These are phyloP conservation scores for Glaucidium brasilianum DNA, from an alignment of 2,113 vertebrate genomes.

Conservation along the genomic window DNA sequence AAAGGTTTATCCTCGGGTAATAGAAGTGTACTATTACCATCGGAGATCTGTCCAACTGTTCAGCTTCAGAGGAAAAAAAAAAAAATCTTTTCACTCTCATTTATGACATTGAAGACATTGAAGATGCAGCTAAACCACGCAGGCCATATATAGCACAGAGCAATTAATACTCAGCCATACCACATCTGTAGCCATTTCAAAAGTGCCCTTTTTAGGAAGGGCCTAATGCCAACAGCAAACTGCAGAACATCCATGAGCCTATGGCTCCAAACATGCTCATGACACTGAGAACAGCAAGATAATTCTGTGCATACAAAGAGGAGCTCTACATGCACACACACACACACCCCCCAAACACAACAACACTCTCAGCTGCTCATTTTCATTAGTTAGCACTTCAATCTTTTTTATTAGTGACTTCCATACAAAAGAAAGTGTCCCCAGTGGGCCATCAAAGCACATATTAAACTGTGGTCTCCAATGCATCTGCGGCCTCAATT, in stretches of 20 bases:
- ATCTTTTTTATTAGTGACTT: neutral
- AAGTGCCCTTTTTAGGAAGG: neutral
- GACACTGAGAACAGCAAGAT: neutral
- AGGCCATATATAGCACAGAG: neutral
- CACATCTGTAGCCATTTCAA: neutral
- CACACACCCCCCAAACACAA: neutral
- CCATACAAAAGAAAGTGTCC: neutral
- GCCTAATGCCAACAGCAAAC: neutral
- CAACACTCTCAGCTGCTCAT: neutral
- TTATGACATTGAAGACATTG: neutral
- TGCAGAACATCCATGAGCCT: neutral
- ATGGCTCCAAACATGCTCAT: neutral
- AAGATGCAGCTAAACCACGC: neutral
- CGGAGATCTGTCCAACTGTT: neutral
- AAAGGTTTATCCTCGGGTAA: neutral
- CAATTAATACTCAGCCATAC: neutral
- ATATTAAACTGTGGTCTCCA: neutral
- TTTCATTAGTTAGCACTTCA: neutral
- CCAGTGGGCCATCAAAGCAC: neutral
- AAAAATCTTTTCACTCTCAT: neutral
- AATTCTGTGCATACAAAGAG: neutral
- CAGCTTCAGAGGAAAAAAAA: neutral
- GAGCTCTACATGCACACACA: neutral
- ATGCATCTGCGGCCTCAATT: neutral
- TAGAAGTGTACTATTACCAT: neutral